Percentiles rank a stretch among this genome's conserved stretches.
These are phyloP conservation scores for Cinclus cinclus DNA, from an alignment of 2,113 vertebrate species.

Conservation along the genomic window DNA sequence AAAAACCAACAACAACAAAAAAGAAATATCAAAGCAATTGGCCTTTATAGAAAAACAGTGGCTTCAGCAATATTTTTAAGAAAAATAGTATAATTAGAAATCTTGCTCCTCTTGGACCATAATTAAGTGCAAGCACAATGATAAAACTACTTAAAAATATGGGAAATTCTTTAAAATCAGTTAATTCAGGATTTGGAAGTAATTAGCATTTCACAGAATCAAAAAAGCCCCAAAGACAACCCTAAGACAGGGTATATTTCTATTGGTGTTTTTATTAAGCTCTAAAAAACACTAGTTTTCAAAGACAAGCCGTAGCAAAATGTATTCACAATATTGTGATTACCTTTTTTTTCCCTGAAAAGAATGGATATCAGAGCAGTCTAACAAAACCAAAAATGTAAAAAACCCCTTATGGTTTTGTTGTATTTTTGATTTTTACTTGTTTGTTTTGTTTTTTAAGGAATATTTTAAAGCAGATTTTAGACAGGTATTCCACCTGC, in stretches of 20 bases:
- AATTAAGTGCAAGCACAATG: neutral
- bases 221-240: neutral
- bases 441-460: neutral
- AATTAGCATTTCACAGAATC: slow-evolving; percentile 19
- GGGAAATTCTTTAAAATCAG: neutral
- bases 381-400: too few relatives aligned
- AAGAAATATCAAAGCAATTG: neutral
- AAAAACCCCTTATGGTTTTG: fast-evolving
- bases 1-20: too few relatives aligned
- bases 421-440: too few relatives aligned
- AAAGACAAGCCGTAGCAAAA: neutral
- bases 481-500: neutral
- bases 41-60: neutral
- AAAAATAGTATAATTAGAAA: neutral
- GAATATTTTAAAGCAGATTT: neutral
- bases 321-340: neutral
- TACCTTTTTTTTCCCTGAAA: neutral
- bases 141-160: neutral
- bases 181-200: slow-evolving; percentile 3
- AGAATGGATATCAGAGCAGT: neutral
- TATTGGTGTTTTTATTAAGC: neutral
- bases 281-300: neutral
- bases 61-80: slow-evolving; percentile 8
- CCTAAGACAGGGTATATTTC: neutral
- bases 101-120: neutral